phyloP scores from a whole-genome alignment of 1,140 invertebrate species.

The Parapsyche elsis region DNA sequence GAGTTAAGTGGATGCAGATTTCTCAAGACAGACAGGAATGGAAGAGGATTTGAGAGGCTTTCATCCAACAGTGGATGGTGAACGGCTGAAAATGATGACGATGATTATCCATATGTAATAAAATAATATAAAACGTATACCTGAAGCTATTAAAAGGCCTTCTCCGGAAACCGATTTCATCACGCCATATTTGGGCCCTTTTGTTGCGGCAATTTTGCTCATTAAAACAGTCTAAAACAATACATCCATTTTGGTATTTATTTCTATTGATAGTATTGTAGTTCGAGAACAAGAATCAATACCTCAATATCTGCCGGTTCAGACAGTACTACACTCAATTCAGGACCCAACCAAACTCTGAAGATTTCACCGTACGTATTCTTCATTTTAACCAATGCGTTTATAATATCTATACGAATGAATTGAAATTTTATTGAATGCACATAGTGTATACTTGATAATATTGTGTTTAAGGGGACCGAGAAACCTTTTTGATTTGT shows the following conservation, averaged over 20 bases:
- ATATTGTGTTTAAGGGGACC: not conserved
- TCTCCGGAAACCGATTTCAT: not conserved
- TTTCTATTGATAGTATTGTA: not conserved
- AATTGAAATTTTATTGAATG: too few species aligned
- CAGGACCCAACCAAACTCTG: slow-evolving; percentile 21
- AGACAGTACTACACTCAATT: slow-evolving; percentile 15
- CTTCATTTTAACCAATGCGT: not conserved
- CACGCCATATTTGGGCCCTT: slow-evolving; percentile 13
- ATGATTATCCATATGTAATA: not conserved
- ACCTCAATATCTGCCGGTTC: slow-evolving; percentile 36
- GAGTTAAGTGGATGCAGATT: too few species aligned
- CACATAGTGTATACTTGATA: too few species aligned
- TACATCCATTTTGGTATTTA: slow-evolving; percentile 2
- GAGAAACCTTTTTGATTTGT: not conserved
- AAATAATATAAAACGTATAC: not conserved
- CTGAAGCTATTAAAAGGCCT: not conserved
- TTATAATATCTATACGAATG: not conserved
- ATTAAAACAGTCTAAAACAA: slow-evolving; percentile 11
- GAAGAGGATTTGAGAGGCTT: too few species aligned
- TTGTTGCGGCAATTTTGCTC: slow-evolving; percentile 5
- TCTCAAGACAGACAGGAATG: too few species aligned
- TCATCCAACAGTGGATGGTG: too few species aligned
- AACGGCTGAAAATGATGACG: too few species aligned
- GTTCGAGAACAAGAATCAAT: not conserved
- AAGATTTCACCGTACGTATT: not conserved